These are phyloP conservation scores for Dolichopus griseipennis DNA, from an alignment of 2,888 invertebrate species.

Conservation along the genomic window DNA sequence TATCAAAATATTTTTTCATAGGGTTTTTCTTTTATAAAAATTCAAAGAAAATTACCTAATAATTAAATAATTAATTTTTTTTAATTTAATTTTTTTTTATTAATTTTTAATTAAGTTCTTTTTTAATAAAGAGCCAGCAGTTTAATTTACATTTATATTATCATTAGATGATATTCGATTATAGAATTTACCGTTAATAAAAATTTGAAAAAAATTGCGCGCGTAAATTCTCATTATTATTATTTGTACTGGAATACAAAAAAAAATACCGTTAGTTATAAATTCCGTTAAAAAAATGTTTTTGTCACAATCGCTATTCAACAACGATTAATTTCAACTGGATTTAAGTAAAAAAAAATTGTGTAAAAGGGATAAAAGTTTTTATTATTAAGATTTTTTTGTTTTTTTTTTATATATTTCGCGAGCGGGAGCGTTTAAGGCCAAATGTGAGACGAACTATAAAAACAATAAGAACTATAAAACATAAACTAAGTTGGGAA, in stretches of 20 bases:
- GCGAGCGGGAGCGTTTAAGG: not conserved
- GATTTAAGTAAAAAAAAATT: not conserved
- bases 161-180: no score
- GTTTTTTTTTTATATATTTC: not conserved
- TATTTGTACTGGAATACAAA: no score
- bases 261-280: no score
- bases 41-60: not conserved
- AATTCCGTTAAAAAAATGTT: not conserved
- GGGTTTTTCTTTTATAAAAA: not conserved
- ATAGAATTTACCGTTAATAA: no score
- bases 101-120: no score
- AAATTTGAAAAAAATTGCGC: not conserved
- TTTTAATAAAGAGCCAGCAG: no score
- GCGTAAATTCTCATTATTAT: not conserved
- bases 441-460: not conserved
- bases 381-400: not conserved
- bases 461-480: not conserved
- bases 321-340: not conserved
- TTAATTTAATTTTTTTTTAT: conserved; percentile 16
- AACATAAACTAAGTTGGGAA: not conserved
- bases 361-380: not conserved
- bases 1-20: conserved; percentile 9
- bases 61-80: conserved; percentile 19
- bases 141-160: no score
- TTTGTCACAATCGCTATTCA: conserved; percentile 2